Evolutionary conservation across 1,140 invertebrate species (phyloP), one percentile per base, ranked within the genome.

Genomic region (Tetramorium simillimum): DNA sequence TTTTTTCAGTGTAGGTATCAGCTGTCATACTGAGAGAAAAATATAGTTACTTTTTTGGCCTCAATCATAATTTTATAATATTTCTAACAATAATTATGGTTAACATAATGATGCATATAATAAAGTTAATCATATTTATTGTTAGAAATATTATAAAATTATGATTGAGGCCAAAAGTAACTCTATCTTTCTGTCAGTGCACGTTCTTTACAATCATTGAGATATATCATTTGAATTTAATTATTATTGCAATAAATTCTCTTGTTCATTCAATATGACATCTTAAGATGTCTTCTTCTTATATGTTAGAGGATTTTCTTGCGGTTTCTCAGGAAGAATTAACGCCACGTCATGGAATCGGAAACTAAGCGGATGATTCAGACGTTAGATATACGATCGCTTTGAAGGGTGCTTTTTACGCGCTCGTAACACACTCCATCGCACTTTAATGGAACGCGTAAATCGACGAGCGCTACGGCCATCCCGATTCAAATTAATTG

Each of bases 271-370:
- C 10, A 46, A 12, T 43, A 43, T 43, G 37, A 12, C 7, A 43
- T 24, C 6, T 60, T 10, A 77, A 77, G 16, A 37, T 67, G n/a
- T 49, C n/a, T 78, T 67, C 9, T 53, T 80, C 21, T 62, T n/a
- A n/a, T 33, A 33, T 33, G 21, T 33, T 78, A 24, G 12, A 56
- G 60, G 24, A 78, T 76, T 60, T 76, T 75, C 49, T 67, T n/a
- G 46, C 28, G 18, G 46, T 76, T 49, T 40, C 58, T 21, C 33
- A 63, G 60, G 14, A 46, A 77, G 60, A 24, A 78, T 78, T 85
- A 76, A 65, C 28, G 69, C 18, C 53, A 53, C n/a, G 33, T 43
- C 75, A 33, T 21, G 46, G 58, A 75, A 51, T 63, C 9, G 33
- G 60, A 51, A 24, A 46, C 43, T 46, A 60, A 82, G 37, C 65